Evolutionary conservation across 1,140 invertebrate species (phyloP).

Genomic region (Sesamia nonagrioides): DNA sequence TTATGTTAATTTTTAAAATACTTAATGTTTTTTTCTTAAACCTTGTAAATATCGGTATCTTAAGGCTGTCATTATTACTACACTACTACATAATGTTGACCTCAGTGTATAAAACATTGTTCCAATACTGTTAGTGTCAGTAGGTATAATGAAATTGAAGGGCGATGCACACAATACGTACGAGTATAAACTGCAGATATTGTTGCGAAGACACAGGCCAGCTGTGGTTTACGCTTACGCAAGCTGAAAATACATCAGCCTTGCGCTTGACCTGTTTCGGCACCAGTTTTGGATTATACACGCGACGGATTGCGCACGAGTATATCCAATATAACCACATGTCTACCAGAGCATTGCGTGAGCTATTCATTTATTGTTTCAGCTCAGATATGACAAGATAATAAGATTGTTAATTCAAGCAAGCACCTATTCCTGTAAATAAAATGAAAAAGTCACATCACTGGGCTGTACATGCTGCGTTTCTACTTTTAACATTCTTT

Average conservation of each 20-base stretch:
- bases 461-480: not conserved
- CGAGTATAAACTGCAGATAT: conserved; percentile 16
- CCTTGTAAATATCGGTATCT: not conserved
- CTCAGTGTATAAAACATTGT: no score
- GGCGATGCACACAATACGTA: not conserved
- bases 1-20: no score
- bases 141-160: not conserved
- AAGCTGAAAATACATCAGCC: conserved; percentile 61
- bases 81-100: no score
- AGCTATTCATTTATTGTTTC: not conserved
- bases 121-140: not conserved
- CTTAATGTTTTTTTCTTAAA: not conserved
- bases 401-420: not conserved
- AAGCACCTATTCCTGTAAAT: not conserved
- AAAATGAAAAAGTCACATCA: not conserved
- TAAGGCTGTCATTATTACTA: not conserved
- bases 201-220: conserved; percentile 3
- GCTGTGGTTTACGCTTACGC: conserved; percentile 15
- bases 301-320: not conserved
- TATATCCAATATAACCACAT: conserved; percentile 1
- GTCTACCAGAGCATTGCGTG: conserved; percentile 22
- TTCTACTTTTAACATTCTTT: conserved; percentile 17
- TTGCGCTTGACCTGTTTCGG: conserved; percentile 65
- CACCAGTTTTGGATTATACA: conserved; percentile 30
- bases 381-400: not conserved